Conservation (phyloP, 2,113 vertebrate genomes). For the Chloebia gouldiae region DNA sequence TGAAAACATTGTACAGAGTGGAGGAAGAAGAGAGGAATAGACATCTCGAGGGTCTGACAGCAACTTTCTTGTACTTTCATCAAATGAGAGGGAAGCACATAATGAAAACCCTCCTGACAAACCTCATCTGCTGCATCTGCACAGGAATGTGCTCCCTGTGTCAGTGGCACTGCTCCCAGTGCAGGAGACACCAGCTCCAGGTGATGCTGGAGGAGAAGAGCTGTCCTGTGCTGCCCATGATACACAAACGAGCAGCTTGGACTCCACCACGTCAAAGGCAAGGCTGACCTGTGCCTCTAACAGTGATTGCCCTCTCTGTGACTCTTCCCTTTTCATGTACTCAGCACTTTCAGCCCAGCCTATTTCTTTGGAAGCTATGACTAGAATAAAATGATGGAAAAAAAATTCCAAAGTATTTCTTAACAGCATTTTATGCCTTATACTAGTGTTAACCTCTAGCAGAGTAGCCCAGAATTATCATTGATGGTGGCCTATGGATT, state of each 20-base stretch:
- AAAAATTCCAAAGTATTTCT: background rate
- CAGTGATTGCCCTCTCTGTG: background rate
- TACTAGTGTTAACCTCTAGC: background rate
- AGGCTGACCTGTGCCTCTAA: background rate
- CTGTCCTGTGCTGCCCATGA: background rate
- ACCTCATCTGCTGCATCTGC: background rate
- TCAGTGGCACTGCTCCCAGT: background rate
- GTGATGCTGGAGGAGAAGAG: background rate
- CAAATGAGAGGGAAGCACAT: background rate
- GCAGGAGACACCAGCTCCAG: accelerated
- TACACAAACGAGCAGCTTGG: background rate
- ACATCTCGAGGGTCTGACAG: background rate
- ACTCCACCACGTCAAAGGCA: background rate
- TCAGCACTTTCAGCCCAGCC: background rate
- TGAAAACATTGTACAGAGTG: background rate
- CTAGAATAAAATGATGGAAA: background rate
- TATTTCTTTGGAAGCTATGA: background rate
- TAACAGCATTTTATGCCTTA: background rate
- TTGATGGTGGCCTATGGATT: background rate
- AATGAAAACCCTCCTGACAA: background rate
- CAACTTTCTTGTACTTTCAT: background rate
- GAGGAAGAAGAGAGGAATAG: background rate
- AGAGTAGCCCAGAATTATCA: background rate
- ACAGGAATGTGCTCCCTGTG: accelerated
- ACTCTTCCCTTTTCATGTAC: background rate